These are phyloP conservation scores for Phthorimaea operculella DNA, from an alignment of 1,140 invertebrate genomes.

Conservation along the genomic window DNA sequence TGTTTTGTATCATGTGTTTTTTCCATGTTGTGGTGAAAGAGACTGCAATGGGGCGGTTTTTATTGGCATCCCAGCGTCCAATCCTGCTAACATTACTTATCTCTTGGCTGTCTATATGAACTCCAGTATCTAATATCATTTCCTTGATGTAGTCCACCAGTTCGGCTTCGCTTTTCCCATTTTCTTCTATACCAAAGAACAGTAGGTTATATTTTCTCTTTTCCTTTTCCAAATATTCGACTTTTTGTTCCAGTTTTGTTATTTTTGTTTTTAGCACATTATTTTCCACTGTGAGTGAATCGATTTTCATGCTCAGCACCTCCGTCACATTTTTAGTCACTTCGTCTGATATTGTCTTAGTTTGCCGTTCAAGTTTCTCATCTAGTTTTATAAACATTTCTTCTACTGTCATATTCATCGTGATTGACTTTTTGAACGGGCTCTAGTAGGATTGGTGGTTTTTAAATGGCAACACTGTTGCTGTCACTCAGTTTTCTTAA, in stretches of 20 bases:
- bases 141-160: slow-evolving; percentile 24
- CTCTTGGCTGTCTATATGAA: slow-evolving; percentile 18
- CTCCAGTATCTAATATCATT: slow-evolving; percentile 14
- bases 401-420: no score
- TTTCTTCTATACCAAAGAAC: slow-evolving; percentile 25
- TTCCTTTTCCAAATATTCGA: slow-evolving; percentile 19
- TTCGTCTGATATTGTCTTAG: no score
- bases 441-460: no score
- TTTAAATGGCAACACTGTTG: no score
- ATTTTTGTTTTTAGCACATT: slow-evolving; percentile 21
- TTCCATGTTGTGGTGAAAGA: slow-evolving; percentile 25
- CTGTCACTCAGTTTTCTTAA: no score
- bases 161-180: slow-evolving; percentile 17
- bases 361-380: no score
- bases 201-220: slow-evolving; percentile 27
- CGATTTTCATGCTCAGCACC: no score
- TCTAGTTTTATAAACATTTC: no score
- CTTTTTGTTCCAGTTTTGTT: slow-evolving; percentile 18
- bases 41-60: slow-evolving; percentile 20
- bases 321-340: no score
- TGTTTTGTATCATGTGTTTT: slow-evolving; percentile 23
- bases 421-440: no score
- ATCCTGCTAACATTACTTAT: slow-evolving; percentile 26
- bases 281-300: slow-evolving; percentile 21
- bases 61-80: slow-evolving; percentile 12